phyloP scores from a whole-genome alignment of 2,113 vertebrate species.

The Psilopsiagon aymara region DNA sequence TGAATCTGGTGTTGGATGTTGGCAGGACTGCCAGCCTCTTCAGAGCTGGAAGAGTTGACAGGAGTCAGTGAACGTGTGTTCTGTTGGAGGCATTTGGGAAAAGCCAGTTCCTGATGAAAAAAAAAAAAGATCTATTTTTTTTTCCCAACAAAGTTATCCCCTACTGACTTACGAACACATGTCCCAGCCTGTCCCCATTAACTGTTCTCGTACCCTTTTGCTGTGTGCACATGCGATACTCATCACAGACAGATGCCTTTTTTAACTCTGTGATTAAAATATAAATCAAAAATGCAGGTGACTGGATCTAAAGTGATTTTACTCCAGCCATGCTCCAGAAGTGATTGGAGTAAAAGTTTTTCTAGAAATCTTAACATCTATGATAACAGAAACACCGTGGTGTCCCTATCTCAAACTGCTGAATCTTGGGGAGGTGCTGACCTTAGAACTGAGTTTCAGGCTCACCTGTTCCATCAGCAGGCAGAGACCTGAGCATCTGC shows the following conservation, averaged over 20 bases:
- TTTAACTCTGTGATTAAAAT: not conserved
- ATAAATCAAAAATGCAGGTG: not conserved
- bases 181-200: not conserved
- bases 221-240: not conserved
- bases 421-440: not conserved
- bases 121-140: not conserved
- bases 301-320: not conserved
- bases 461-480: not conserved
- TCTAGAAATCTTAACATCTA: not conserved
- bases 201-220: not conserved
- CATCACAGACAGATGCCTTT: not conserved
- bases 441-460: not conserved
- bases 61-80: not conserved
- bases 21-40: not conserved
- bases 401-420: accelerated
- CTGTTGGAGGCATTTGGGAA: not conserved
- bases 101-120: not conserved
- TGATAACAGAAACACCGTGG: not conserved
- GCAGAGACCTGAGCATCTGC: not conserved
- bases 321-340: not conserved
- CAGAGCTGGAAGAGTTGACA: not conserved
- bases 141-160: not conserved
- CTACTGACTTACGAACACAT: not conserved
- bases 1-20: not conserved
- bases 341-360: not conserved